phyloP scores from a whole-genome alignment of 1,140 invertebrate genomes.

The Bombus pyrosoma region DNA sequence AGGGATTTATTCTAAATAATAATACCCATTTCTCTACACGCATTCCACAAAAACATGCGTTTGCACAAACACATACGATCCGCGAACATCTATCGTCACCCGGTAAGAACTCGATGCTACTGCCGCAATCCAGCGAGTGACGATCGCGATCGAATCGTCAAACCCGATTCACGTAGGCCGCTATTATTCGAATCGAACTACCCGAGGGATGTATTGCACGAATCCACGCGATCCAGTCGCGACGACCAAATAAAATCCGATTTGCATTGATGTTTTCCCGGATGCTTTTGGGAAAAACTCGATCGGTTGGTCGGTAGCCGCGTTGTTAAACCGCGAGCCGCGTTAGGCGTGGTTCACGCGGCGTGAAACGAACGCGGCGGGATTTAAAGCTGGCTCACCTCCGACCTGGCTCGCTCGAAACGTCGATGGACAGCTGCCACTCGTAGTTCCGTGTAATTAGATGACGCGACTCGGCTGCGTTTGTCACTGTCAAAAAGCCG shows the following conservation, averaged over 20 bases:
- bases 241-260: slow-evolving; percentile 20
- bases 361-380: slow-evolving; percentile 20
- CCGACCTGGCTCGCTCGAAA: not conserved
- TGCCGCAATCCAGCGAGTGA: not conserved
- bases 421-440: slow-evolving; percentile 19
- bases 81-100: not conserved
- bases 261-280: slow-evolving; percentile 38
- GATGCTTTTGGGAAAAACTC: not conserved
- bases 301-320: not conserved
- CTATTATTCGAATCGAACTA: not conserved
- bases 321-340: slow-evolving; percentile 32
- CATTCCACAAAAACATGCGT: too few species aligned
- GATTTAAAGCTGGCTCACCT: not conserved
- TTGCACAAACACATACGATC: too few species aligned
- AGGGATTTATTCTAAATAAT: not conserved
- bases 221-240: not conserved
- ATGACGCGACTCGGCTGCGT: slow-evolving; percentile 26
- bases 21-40: not conserved
- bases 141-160: not conserved
- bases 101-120: not conserved
- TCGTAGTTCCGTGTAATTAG: slow-evolving; percentile 25
- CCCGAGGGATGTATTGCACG: not conserved
- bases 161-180: not conserved
- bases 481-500: slow-evolving; percentile 25
- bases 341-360: slow-evolving; percentile 26